Evolutionary conservation across 2,113 vertebrate genomes (phyloP).

Genomic region (Mastomys natalensis): DNA sequence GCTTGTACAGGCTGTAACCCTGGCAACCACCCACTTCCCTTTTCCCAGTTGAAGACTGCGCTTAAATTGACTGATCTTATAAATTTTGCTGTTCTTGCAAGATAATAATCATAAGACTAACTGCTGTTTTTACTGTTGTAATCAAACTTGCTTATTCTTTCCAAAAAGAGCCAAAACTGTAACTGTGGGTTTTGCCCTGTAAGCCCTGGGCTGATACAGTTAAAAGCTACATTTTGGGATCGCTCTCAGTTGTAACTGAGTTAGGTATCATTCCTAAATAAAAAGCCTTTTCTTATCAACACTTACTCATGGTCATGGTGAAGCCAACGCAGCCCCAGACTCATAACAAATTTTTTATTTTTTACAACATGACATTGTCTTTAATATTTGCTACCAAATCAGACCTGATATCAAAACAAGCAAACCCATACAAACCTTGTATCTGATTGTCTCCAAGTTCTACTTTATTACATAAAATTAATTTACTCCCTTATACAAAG

Average conservation of each 20-base stretch:
- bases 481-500: neutral
- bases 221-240: neutral
- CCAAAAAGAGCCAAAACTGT: neutral
- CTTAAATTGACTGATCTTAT: neutral
- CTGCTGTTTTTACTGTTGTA: neutral
- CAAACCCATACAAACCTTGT: constrained; percentile 1
- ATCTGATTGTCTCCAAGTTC: neutral
- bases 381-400: constrained; percentile 32
- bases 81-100: neutral
- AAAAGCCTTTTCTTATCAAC: neutral
- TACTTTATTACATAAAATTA: constrained; percentile 42
- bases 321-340: neutral
- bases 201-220: neutral
- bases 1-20: neutral
- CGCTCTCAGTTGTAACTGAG: neutral
- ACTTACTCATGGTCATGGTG: neutral
- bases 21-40: neutral
- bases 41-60: neutral
- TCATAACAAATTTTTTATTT: neutral
- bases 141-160: neutral
- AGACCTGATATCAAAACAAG: constrained; percentile 9
- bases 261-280: neutral
- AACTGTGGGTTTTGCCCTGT: neutral
- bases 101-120: neutral
- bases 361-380: constrained; percentile 16